phyloP scores from a whole-genome alignment of 2,888 invertebrate genomes.

The Leucania comma region DNA sequence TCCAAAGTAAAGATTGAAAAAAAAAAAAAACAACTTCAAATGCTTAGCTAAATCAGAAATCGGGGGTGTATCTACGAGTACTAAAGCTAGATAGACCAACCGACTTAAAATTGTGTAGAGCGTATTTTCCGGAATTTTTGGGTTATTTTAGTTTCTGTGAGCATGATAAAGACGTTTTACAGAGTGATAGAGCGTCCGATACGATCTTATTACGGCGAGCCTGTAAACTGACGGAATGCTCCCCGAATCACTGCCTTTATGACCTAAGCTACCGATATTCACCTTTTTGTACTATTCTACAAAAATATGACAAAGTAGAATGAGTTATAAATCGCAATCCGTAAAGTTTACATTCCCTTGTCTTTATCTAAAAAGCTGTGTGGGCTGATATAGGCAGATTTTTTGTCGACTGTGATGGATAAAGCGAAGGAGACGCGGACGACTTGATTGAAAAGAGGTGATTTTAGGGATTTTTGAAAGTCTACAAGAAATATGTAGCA shows the following conservation, averaged over 20 bases:
- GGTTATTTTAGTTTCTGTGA: constrained; percentile 68
- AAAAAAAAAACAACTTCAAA: too few species aligned
- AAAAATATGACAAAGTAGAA: constrained; percentile 57
- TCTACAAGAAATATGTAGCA: constrained; percentile 5
- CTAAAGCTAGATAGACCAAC: not conserved
- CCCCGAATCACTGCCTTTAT: constrained; percentile 85
- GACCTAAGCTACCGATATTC: constrained; percentile 81
- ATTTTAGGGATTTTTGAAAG: constrained; percentile 66
- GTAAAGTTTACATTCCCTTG: constrained; percentile 63
- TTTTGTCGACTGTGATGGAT: constrained; percentile 83
- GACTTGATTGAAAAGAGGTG: constrained; percentile 81
- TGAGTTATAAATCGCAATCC: constrained; percentile 53
- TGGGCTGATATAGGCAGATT: constrained; percentile 81
- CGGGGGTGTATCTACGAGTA: not conserved
- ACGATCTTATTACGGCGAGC: constrained; percentile 83
- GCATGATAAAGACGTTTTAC: constrained; percentile 83
- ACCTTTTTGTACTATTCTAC: constrained; percentile 76
- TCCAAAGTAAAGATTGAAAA: too few species aligned
- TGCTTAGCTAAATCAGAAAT: too few species aligned
- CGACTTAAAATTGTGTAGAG: not conserved
- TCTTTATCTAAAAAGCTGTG: constrained; percentile 54
- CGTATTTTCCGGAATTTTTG: constrained; percentile 19
- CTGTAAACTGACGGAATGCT: constrained; percentile 85
- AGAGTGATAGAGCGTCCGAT: constrained; percentile 83
- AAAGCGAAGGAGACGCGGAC: constrained; percentile 75